Conservation (phyloP, 2,797 vertebrate species). For the Capromys pilorides region DNA sequence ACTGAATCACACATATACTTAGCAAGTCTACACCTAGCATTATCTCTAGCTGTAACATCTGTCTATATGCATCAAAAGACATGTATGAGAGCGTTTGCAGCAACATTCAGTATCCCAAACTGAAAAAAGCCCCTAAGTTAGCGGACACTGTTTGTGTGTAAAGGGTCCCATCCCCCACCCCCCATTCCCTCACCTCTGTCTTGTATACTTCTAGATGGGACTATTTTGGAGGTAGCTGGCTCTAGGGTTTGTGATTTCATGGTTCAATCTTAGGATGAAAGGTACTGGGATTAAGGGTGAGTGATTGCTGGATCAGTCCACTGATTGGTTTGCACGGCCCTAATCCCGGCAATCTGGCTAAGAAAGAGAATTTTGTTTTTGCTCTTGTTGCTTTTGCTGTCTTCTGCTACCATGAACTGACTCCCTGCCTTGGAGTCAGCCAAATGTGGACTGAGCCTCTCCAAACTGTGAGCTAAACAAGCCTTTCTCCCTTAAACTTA, state of each 20-base stretch:
- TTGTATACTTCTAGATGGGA: background rate
- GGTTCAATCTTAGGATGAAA: background rate
- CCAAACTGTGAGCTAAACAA: background rate
- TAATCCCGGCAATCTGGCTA: background rate
- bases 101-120: background rate
- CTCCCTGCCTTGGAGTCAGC: background rate
- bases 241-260: background rate
- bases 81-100: background rate
- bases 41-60: background rate
- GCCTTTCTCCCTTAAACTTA: background rate
- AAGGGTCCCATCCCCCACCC: background rate
- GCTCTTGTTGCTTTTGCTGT: background rate
- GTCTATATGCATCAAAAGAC: background rate
- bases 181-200: too few species aligned
- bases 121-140: background rate
- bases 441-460: background rate
- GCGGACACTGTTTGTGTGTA: background rate
- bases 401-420: background rate
- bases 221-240: background rate
- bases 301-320: too few species aligned
- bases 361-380: background rate
- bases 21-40: background rate
- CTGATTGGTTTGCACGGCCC: background rate
- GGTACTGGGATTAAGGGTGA: background rate
- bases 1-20: background rate